Conservation (phyloP, 2,888 invertebrate species). For the Galerucella pusilla region DNA sequence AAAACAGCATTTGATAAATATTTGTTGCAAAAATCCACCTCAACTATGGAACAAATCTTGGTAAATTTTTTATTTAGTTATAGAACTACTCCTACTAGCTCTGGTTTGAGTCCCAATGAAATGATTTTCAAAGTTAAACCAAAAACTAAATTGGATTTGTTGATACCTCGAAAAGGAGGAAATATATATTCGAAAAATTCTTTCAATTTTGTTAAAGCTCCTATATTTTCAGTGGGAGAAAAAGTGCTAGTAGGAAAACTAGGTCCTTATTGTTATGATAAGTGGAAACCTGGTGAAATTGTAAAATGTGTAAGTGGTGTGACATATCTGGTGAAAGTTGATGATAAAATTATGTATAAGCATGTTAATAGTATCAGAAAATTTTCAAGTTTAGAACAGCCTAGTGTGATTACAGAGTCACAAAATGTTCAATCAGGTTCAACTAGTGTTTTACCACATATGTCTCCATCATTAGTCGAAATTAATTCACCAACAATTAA, state of each 20-base stretch:
- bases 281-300: not conserved
- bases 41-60: not conserved
- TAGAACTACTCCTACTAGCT: too few relatives aligned
- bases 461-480: too few relatives aligned
- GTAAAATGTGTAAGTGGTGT: not conserved
- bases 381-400: not conserved
- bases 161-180: too few relatives aligned
- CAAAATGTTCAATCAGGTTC: not conserved
- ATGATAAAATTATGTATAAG: constrained; percentile 1
- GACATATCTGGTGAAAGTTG: not conserved
- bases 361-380: not conserved
- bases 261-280: not conserved
- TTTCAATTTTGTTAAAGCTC: not conserved
- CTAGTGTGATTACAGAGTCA: not conserved
- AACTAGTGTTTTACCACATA: too few relatives aligned
- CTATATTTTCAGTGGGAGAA: not conserved
- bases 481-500: too few relatives aligned
- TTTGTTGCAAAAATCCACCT: not conserved
- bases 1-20: constrained; percentile 16
- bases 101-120: too few relatives aligned
- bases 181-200: too few relatives aligned
- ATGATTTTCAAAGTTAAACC: too few relatives aligned
- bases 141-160: too few relatives aligned
- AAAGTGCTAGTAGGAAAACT: constrained; percentile 1
- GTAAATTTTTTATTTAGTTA: too few relatives aligned